These are phyloP conservation scores for Phengaris alcon DNA, from an alignment of 2,888 invertebrate species.

Conservation along the genomic window DNA sequence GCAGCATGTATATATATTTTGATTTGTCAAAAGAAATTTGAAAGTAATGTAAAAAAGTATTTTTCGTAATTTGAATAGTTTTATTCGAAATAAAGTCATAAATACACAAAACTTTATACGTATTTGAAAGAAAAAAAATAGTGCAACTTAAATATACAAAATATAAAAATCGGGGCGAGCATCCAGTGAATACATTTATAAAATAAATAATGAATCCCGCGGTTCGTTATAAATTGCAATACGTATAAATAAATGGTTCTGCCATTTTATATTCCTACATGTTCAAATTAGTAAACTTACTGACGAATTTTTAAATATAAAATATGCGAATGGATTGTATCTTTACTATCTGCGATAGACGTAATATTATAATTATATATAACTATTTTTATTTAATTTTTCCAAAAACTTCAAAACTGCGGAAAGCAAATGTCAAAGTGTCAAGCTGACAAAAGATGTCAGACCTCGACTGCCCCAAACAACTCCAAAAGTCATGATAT, in stretches of 20 bases:
- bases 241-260: conserved; percentile 18
- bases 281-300: conserved; percentile 8
- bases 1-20: too few relatives aligned
- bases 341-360: too few relatives aligned
- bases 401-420: too few relatives aligned
- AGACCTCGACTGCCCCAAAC: too few relatives aligned
- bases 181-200: conserved; percentile 19
- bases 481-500: too few relatives aligned
- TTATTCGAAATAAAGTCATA: neutral
- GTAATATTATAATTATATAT: too few relatives aligned
- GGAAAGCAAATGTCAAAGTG: too few relatives aligned
- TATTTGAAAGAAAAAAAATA: conserved; percentile 16
- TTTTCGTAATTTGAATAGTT: neutral
- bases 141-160: neutral
- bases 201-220: conserved; percentile 31
- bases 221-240: conserved; percentile 25
- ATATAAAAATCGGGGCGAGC: conserved; percentile 1
- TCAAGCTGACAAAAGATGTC: too few relatives aligned
- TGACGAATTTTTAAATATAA: neutral
- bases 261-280: conserved; percentile 8
- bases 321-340: neutral
- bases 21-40: too few relatives aligned
- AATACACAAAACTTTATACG: conserved; percentile 3
- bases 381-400: too few relatives aligned
- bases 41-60: too few relatives aligned